These are phyloP conservation scores for Globia sparganii DNA, from an alignment of 2,888 invertebrate species.

Conservation along the genomic window DNA sequence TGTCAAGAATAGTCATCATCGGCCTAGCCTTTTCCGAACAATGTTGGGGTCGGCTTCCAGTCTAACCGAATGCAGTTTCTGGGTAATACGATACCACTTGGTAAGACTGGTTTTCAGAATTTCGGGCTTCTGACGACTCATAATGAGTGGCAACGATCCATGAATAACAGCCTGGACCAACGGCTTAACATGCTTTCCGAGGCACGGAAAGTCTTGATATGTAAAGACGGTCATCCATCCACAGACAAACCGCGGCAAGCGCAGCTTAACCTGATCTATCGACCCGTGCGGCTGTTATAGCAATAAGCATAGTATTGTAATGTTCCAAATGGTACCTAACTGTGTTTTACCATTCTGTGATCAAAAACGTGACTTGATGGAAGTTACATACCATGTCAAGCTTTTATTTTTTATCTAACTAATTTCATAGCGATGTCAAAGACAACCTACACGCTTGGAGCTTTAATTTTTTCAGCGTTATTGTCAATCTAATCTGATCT, in stretches of 20 bases:
- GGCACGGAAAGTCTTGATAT: background rate
- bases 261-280: background rate
- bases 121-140: background rate
- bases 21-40: background rate
- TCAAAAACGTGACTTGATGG: conserved; percentile 23
- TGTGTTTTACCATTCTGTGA: background rate
- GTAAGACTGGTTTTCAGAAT: background rate
- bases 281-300: too few species aligned
- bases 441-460: conserved; percentile 40
- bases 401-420: conserved; percentile 24
- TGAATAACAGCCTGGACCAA: background rate
- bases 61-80: background rate
- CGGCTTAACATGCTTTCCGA: background rate
- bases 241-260: background rate
- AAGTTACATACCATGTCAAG: conserved; percentile 9
- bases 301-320: too few species aligned
- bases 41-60: too few species aligned
- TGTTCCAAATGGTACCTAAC: background rate
- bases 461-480: conserved; percentile 25
- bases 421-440: conserved; percentile 18
- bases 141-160: background rate
- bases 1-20: background rate
- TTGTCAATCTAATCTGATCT: conserved; percentile 53
- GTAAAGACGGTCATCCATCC: background rate
- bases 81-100: background rate